Evolutionary conservation across 2,888 invertebrate species (phyloP).

Genomic region (Rutpela maculata): DNA sequence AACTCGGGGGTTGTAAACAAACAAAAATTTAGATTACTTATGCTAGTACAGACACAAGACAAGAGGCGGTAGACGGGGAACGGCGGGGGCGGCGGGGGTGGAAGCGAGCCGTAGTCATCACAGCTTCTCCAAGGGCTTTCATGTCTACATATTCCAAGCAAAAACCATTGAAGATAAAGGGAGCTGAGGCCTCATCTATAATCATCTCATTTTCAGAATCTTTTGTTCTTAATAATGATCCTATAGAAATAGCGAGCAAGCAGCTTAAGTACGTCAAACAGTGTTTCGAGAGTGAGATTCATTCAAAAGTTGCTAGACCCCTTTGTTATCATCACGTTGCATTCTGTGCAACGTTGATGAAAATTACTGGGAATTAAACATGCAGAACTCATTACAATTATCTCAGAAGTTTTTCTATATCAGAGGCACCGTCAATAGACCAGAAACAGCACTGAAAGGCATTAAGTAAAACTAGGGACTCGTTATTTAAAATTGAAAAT

Average conservation of each 20-base stretch:
- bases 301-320: constrained; percentile 62
- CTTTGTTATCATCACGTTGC: constrained; percentile 68
- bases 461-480: background rate
- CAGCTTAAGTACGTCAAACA: constrained; percentile 66
- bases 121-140: constrained; percentile 48
- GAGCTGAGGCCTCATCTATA: constrained; percentile 69
- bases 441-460: constrained; percentile 1
- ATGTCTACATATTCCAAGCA: constrained; percentile 52
- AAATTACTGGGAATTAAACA: constrained; percentile 63
- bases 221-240: constrained; percentile 74
- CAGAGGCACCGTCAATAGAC: constrained; percentile 11
- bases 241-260: constrained; percentile 66
- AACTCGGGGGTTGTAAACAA: constrained; percentile 41
- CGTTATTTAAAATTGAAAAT: background rate
- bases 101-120: constrained; percentile 22
- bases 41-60: constrained; percentile 33
- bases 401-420: constrained; percentile 34
- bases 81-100: constrained; percentile 1
- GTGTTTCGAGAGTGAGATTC: constrained; percentile 64
- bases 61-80: constrained; percentile 16
- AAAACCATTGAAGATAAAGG: constrained; percentile 55
- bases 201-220: constrained; percentile 73
- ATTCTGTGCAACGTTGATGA: constrained; percentile 57
- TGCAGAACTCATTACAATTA: constrained; percentile 60
- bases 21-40: constrained; percentile 45